Base-by-base conservation (phyloP, 2,888 invertebrate species). In the Himalopsyche kuldschensis region DNA sequence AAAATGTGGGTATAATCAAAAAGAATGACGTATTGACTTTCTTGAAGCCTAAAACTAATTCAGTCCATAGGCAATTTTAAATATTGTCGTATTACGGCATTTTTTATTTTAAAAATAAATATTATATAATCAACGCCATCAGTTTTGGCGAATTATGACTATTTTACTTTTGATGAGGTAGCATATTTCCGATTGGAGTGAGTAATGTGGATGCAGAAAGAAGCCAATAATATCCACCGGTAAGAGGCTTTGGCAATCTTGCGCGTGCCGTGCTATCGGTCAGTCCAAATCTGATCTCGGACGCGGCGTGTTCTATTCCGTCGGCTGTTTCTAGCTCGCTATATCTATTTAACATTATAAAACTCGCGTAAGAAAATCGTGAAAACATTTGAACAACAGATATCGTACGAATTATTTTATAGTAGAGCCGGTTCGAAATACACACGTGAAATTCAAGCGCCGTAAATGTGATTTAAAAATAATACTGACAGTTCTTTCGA, bases 241-340 rank as follows among this genome's bases (percentile, higher is more conserved):
- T 55, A 20, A 24, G 55, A 20, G 55, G 75, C 75, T 30, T 17
- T 75, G n/a, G 32, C 47, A 77, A 32, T 27, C 27, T 32, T 32
- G 17, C 47, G 77, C 77, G 35, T 24, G 35, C 63, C 41, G 69
- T 78, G 30, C 47, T 48, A 27, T 35, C 63, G 69, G 78, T 63
- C 78, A 78, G 79, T 76, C 41, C 47, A 77, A 41, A 83, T 27
- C 46, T 75, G 80, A 80, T 31, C 78, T 75, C 79, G 76, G 27
- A 55, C 30, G 79, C 47, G 24, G 47, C 79, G 75, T 48, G 82
- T 81, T 75, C 80, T 75, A n/a, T 24, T 41, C 75, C 10, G 24
- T 20, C 55, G 24, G n/a, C 76, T 35, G 47, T 32, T n/a, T 17
- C 69, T 17, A 75, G 46, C 27, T 75, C 24, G 32, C 31, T 27